phyloP scores from a whole-genome alignment of 2,113 vertebrate species.

The pig (Sus scrofa) region T2T-Sscrofa CM000819.6:66822501-66823000 shows the following conservation, averaged over 20 bases:
- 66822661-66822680: neutral
- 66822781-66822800: neutral
- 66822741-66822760: neutral
- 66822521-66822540: neutral
- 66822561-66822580: neutral
- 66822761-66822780: neutral
- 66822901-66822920: neutral
- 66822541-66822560: neutral
- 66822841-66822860: neutral
- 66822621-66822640: neutral
- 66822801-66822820: neutral
- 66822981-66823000: neutral
- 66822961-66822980: neutral
- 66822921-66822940: neutral
- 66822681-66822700: neutral
- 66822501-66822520: neutral
- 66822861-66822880: neutral
- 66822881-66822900: neutral
- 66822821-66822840: neutral
- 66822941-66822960: neutral
- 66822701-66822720: neutral
- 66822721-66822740: neutral
- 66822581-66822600: neutral
- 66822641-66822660: neutral
- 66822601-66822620: neutral